Evolutionary conservation across 2,888 invertebrate species (phyloP), one percentile per base, ranked within the genome.

Genomic region (Eupithecia inturbata): DNA sequence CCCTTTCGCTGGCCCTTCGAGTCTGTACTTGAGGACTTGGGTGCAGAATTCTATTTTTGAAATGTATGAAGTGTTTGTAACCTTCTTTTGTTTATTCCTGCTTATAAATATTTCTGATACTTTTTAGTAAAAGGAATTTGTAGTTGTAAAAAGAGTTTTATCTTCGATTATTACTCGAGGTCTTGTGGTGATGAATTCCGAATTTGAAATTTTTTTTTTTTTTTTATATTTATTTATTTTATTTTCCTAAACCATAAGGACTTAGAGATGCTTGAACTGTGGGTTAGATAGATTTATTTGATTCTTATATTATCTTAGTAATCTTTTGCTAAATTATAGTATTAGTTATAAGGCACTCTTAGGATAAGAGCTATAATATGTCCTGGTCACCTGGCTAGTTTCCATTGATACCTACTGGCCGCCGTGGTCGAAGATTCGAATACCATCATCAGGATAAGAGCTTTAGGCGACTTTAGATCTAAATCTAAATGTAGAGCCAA

Each of bases 1-100:
- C 85, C 84, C 82, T 79, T 76, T 63, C 76, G 66, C 74, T 71
- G 79, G 82, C 86, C 88, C 87, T 85, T 85, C 77, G 75, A 53
- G 45, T 75, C 22, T 57, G 41, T 39, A 67, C 66, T 74, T 39
- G 67, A 74, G 68, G 31, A 16, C 33, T 49, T 67, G 22, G 31
- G 19, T 31, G 62, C 31, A 31, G 31, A 31, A 19, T 31, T 31
- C 62, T 19, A 62, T 19, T 19, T 31, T 62, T 9, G 49, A 57
- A 57, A 26, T 53, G 57, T 57, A 14, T 53, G 22, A 22, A 57
- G 26, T 26, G 4, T 26, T 22, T 53, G 53, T 22, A 53, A 53
- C 53, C 57, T 57, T 57, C 26, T 57, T 57, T 57, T 5, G 26
- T 57, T 57, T 26, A 57, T 12, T 0, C 3, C 16, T 49, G 22